Evolutionary conservation across 2,113 vertebrate species (phyloP).

Genomic region (Perca fluviatilis): DNA sequence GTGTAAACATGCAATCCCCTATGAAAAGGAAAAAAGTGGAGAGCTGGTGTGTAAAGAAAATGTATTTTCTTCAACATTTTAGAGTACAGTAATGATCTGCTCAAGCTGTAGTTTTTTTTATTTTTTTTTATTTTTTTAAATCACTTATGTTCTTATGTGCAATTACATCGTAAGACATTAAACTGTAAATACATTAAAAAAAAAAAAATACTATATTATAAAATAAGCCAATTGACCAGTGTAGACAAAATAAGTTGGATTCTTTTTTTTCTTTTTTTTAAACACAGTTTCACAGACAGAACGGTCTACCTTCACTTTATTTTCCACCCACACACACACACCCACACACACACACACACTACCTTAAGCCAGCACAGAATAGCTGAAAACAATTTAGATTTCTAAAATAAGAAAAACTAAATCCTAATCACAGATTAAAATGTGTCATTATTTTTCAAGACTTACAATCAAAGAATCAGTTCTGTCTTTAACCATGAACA

Average conservation of each 20-base stretch:
- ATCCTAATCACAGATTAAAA: neutral
- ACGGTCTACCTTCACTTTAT: too few species aligned
- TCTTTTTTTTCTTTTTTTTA: too few species aligned
- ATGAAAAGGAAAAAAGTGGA: slow-evolving; percentile 3
- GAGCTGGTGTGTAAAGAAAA: neutral
- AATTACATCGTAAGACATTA: neutral
- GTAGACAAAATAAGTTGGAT: neutral
- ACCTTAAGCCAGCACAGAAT: neutral
- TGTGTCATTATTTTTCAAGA: neutral
- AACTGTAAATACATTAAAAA: neutral
- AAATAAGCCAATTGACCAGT: neutral
- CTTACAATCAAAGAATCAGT: neutral
- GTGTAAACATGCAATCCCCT: slow-evolving; percentile 7
- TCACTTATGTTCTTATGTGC: neutral
- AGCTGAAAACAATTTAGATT: neutral
- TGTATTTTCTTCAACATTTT: neutral
- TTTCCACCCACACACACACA: too few species aligned
- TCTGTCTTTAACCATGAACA: neutral
- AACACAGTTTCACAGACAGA: too few species aligned
- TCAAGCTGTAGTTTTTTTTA: neutral
- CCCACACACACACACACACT: too few species aligned
- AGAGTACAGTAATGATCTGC: neutral
- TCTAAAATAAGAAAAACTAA: neutral
- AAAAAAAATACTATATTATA: neutral
- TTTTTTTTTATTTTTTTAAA: neutral